Percentiles rank a stretch among this genome's conserved stretches.
These are phyloP conservation scores for Siniperca obscura DNA, from an alignment of 2,797 vertebrate genomes.

Conservation along the genomic window DNA sequence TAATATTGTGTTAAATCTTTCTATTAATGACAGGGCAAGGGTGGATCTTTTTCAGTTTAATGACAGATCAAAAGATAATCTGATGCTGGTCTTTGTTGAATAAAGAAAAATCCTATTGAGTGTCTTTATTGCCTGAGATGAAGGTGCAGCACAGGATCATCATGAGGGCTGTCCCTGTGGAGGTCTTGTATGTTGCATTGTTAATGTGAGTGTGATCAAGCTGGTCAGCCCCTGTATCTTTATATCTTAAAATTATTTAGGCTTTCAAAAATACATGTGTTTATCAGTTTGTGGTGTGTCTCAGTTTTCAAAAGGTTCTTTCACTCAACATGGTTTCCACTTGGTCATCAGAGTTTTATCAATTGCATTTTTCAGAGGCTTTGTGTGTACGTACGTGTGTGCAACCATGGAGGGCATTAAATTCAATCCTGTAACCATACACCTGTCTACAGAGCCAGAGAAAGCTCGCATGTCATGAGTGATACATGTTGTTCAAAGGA, in stretches of 20 bases:
- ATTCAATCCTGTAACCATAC: conserved; percentile 80
- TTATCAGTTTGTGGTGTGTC: conserved; percentile 18
- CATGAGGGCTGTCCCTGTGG: neutral
- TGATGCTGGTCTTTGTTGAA: neutral
- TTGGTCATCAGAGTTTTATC: conserved; percentile 38
- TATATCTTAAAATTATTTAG: conserved; percentile 58
- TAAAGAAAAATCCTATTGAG: neutral
- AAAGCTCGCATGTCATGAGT: conserved; percentile 76
- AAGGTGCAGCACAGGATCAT: conserved; percentile 5
- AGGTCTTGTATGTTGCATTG: neutral
- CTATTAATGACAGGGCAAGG: neutral
- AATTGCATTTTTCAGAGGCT: conserved; percentile 26
- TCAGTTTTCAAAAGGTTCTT: conserved; percentile 28
- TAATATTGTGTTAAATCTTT: neutral
- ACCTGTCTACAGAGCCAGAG: conserved; percentile 66
- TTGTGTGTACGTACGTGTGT: conserved; percentile 5
- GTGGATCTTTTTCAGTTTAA: neutral
- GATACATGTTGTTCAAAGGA: conserved; percentile 61
- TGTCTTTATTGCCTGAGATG: conserved; percentile 17
- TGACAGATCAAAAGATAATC: conserved; percentile 14
- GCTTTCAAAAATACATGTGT: conserved; percentile 38
- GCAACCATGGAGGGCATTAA: conserved; percentile 44
- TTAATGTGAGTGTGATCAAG: conserved; percentile 24
- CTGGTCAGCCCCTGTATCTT: neutral
- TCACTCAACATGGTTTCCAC: conserved; percentile 7